These are phyloP conservation scores for Holacanthus passer DNA, from an alignment of 2,113 vertebrate species.

Conservation along the genomic window DNA sequence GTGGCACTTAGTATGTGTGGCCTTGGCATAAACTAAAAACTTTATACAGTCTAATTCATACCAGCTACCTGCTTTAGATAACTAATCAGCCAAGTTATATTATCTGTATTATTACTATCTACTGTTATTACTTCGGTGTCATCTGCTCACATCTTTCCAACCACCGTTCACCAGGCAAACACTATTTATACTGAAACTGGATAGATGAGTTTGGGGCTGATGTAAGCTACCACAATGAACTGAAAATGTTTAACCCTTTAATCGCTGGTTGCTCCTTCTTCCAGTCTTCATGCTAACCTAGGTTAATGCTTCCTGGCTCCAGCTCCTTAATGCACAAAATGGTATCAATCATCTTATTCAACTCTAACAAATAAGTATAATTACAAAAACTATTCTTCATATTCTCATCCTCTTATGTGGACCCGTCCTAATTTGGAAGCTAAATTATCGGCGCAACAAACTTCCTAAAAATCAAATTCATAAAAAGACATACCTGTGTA, in stretches of 20 bases:
- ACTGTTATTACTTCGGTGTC: no score
- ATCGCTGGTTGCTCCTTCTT: neutral
- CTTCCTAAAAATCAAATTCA: no score
- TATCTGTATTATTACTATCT: no score
- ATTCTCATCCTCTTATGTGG: neutral
- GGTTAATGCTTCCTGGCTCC: neutral
- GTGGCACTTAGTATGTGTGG: constrained; percentile 33
- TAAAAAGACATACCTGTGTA: neutral
- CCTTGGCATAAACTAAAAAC: constrained; percentile 18
- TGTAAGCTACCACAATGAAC: neutral
- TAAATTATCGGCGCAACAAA: neutral
- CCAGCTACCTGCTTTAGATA: constrained; percentile 10
- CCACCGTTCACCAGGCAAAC: no score
- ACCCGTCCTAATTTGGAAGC: neutral
- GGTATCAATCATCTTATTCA: neutral
- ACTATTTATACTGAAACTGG: neutral
- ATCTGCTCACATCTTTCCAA: no score
- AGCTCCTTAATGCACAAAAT: neutral
- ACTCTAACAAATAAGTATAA: neutral
- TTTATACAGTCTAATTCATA: neutral
- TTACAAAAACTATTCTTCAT: neutral
- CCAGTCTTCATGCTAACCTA: neutral
- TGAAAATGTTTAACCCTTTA: neutral
- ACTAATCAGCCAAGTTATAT: constrained; percentile 32
- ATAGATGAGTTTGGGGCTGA: neutral